These are phyloP conservation scores for Cecidostiba fungosa DNA, from an alignment of 2,888 invertebrate species.

Conservation along the genomic window DNA sequence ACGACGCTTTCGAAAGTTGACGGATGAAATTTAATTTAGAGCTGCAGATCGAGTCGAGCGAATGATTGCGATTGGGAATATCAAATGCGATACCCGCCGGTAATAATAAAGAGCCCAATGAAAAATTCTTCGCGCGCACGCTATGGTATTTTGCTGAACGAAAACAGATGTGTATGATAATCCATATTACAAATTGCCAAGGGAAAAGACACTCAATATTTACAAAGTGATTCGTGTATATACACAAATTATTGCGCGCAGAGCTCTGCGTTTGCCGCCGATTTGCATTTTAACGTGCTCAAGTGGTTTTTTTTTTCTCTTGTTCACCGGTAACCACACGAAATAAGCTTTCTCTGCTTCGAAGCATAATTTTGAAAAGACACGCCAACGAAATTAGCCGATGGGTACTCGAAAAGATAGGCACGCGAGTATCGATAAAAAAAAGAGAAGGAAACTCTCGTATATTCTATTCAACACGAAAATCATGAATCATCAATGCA, in stretches of 20 bases:
- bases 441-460: not conserved
- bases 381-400: not conserved
- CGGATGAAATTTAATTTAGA: too few relatives aligned
- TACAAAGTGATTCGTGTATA: too few relatives aligned
- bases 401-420: not conserved
- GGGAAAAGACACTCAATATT: too few relatives aligned
- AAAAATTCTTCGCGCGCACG: not conserved
- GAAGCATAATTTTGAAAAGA: not conserved
- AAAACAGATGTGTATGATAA: not conserved
- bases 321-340: too few relatives aligned
- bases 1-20: too few relatives aligned
- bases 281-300: slow-evolving; percentile 46
- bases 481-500: not conserved
- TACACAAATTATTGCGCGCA: slow-evolving; percentile 32
- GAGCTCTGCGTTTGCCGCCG: not conserved
- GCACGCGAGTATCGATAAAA: not conserved
- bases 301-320: slow-evolving; percentile 9
- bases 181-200: not conserved
- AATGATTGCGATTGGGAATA: too few relatives aligned
- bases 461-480: not conserved
- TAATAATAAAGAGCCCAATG: not conserved
- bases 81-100: too few relatives aligned
- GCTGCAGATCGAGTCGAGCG: too few relatives aligned
- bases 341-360: not conserved
- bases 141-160: not conserved